A percentile compares a stretch with the other conserved stretches of the same genome.
phyloP scores from a whole-genome alignment of 1,140 invertebrate species.

The Hyphantria cunea region DNA sequence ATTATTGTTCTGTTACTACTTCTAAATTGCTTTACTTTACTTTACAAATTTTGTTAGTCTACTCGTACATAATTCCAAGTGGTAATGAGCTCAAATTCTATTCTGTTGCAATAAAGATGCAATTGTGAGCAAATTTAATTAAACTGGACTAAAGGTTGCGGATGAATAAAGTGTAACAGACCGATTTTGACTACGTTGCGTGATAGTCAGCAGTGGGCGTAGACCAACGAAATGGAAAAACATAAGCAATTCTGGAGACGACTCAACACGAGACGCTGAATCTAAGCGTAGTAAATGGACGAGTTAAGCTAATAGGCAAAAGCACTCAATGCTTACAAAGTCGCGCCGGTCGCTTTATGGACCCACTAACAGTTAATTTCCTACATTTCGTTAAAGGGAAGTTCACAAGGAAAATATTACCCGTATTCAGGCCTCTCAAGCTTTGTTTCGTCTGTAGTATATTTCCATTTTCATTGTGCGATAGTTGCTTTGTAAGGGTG shows the following conservation, averaged over 20 bases:
- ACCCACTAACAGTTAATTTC: slow-evolving; percentile 75
- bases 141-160: not conserved
- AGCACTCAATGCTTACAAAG: slow-evolving; percentile 79
- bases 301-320: slow-evolving; percentile 78
- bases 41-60: too few relatives aligned
- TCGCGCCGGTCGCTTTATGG: slow-evolving; percentile 72
- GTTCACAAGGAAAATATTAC: slow-evolving; percentile 70
- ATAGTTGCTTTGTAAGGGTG: slow-evolving; percentile 45
- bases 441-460: slow-evolving; percentile 54
- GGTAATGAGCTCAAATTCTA: too few relatives aligned
- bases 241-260: slow-evolving; percentile 54
- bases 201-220: slow-evolving; percentile 28
- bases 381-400: slow-evolving; percentile 68
- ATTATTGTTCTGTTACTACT: too few relatives aligned
- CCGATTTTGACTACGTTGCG: slow-evolving; percentile 19
- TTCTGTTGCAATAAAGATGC: too few relatives aligned
- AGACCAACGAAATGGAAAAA: slow-evolving; percentile 26
- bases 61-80: too few relatives aligned
- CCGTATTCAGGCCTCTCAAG: slow-evolving; percentile 31
- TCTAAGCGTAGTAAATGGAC: slow-evolving; percentile 69
- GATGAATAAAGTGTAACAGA: slow-evolving; percentile 2
- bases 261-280: slow-evolving; percentile 58
- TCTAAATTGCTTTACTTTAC: too few relatives aligned
- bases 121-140: slow-evolving; percentile 1
- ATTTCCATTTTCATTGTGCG: slow-evolving; percentile 53